These are phyloP conservation scores for Sycophila texana DNA, from an alignment of 2,888 invertebrate species.

Conservation along the genomic window DNA sequence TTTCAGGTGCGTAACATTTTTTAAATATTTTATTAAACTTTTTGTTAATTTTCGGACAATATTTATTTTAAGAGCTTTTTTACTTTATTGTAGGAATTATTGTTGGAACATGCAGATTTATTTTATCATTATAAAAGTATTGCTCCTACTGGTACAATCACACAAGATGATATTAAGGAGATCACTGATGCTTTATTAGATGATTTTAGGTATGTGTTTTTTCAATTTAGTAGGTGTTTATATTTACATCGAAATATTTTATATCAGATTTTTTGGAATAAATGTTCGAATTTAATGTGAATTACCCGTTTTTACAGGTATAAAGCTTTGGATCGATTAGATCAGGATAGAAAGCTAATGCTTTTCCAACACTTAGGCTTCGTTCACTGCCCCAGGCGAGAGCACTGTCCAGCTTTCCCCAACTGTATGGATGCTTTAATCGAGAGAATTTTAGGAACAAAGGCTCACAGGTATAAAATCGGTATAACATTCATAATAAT, in stretches of 20 bases:
- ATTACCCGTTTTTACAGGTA: conserved; percentile 80
- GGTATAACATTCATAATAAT: conserved; percentile 58
- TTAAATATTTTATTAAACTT: not conserved
- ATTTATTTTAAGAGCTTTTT: not conserved
- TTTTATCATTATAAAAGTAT: conserved; percentile 95
- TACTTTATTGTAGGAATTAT: conserved; percentile 81
- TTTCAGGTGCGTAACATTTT: conserved; percentile 82
- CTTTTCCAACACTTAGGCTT: conserved; percentile 96
- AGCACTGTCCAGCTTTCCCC: conserved; percentile 94
- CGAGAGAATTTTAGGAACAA: conserved; percentile 83
- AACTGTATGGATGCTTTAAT: conserved; percentile 89
- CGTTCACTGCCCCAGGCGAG: conserved; percentile 94
- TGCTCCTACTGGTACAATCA: conserved; percentile 92
- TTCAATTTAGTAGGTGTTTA: not conserved
- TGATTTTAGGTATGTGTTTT: conserved; percentile 85
- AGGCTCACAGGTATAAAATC: conserved; percentile 78
- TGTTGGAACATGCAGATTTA: conserved; percentile 93
- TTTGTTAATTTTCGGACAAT: not conserved
- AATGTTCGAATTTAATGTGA: not conserved
- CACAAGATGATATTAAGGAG: conserved; percentile 94
- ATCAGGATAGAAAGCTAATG: conserved; percentile 96
- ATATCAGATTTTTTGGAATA: not conserved
- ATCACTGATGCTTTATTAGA: conserved; percentile 94
- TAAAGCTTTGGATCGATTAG: conserved; percentile 93
- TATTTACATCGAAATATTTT: conserved; percentile 1